A percentile compares a stretch with the other conserved stretches of the same genome.
Conservation (phyloP, 2,888 invertebrate genomes). For the Copidosoma aretas region DNA sequence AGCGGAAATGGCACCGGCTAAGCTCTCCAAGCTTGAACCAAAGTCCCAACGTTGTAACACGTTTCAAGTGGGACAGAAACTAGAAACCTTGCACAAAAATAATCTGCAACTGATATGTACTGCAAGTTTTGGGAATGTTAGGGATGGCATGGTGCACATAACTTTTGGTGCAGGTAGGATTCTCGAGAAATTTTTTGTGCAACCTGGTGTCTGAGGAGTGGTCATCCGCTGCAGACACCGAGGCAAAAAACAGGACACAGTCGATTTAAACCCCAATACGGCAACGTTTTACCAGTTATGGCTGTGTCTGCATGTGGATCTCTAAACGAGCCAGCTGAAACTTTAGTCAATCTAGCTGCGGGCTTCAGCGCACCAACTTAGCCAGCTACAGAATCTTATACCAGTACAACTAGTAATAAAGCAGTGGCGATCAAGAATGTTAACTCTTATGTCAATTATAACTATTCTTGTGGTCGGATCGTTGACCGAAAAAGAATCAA, state of each 20-base stretch:
- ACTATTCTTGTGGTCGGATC: constrained; percentile 67
- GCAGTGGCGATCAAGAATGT: constrained; percentile 56
- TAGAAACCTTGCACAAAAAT: constrained; percentile 97
- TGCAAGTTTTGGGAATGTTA: constrained; percentile 92
- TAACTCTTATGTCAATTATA: constrained; percentile 64
- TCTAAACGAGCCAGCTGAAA: constrained; percentile 57
- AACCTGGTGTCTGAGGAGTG: constrained; percentile 93
- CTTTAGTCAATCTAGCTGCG: constrained; percentile 54
- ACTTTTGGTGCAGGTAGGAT: constrained; percentile 95
- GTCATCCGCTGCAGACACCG: constrained; percentile 92
- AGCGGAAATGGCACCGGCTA: constrained; percentile 87
- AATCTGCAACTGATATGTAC: constrained; percentile 97
- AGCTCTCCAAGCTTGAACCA: constrained; percentile 89
- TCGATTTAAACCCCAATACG: constrained; percentile 62
- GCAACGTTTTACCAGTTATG: constrained; percentile 61
- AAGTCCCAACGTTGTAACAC: constrained; percentile 81
- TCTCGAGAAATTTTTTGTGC: constrained; percentile 96
- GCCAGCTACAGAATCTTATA: constrained; percentile 60
- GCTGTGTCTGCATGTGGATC: constrained; percentile 57
- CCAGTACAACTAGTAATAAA: constrained; percentile 59
- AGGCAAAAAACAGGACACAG: constrained; percentile 76
- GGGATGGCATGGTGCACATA: constrained; percentile 92
- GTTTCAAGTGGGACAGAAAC: constrained; percentile 90
- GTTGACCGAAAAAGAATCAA: constrained; percentile 65
- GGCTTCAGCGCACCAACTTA: constrained; percentile 58